Percentiles rank a stretch among this genome's conserved stretches.
Conservation (phyloP, 2,113 vertebrate genomes). For the Catharus minimus region DNA sequence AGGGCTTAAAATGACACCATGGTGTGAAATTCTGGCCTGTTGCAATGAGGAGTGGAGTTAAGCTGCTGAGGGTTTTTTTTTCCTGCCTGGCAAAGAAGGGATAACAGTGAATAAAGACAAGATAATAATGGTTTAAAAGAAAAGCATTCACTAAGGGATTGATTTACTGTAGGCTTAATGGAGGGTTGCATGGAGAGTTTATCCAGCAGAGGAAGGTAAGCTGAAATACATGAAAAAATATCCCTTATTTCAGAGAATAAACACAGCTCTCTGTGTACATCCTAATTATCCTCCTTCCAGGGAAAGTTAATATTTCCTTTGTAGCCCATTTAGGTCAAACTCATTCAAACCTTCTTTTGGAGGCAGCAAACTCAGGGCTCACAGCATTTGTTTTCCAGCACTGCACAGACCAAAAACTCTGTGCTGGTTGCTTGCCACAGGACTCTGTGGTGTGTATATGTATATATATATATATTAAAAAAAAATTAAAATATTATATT, state of each 20-base stretch:
- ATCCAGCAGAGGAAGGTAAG: constrained; percentile 33
- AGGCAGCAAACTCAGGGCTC: not conserved
- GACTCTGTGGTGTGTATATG: not conserved
- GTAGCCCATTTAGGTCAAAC: not conserved
- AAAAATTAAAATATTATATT: too few species aligned
- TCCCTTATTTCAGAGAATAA: constrained; percentile 8
- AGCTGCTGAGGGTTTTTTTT: not conserved
- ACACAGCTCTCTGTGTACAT: not conserved
- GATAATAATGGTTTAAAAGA: constrained; percentile 55
- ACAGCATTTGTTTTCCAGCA: not conserved
- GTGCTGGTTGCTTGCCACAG: too few species aligned
- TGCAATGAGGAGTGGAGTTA: not conserved
- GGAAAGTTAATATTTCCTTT: not conserved
- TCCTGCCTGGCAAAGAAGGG: not conserved
- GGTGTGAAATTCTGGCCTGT: not conserved
- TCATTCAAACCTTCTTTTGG: not conserved
- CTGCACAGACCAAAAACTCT: not conserved
- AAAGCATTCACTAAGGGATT: constrained; percentile 12
- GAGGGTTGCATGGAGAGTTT: constrained; percentile 39
- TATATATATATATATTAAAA: too few species aligned
- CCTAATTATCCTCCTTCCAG: not conserved
- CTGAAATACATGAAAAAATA: constrained; percentile 8
- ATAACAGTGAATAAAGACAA: constrained; percentile 23
- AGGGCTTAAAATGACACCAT: not conserved
- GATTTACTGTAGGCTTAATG: constrained; percentile 36